Evolutionary conservation across 2,888 invertebrate genomes (phyloP).

Genomic region (Baronia brevicornis): DNA sequence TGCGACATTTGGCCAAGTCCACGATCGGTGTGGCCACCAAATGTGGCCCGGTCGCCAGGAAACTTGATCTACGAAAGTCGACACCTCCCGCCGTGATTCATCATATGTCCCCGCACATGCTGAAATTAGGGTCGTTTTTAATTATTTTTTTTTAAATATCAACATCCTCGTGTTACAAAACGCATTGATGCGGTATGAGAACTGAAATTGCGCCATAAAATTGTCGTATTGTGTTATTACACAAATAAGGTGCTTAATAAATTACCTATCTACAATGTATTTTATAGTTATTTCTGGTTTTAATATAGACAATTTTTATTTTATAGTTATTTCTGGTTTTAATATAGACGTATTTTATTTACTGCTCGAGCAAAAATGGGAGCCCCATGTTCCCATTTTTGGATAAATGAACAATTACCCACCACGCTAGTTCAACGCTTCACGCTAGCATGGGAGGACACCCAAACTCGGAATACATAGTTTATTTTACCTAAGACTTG

Average conservation of each 20-base stretch:
- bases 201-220: slow-evolving; percentile 17
- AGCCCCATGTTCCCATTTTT: too few species aligned
- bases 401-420: too few species aligned
- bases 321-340: slow-evolving; percentile 40
- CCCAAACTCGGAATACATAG: too few species aligned
- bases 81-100: slow-evolving; percentile 52
- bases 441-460: too few species aligned
- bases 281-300: slow-evolving; percentile 41
- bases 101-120: slow-evolving; percentile 56
- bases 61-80: slow-evolving; percentile 48
- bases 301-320: slow-evolving; percentile 37
- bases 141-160: slow-evolving; percentile 66
- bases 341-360: slow-evolving; percentile 38
- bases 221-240: slow-evolving; percentile 13
- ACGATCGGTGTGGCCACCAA: slow-evolving; percentile 55
- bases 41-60: slow-evolving; percentile 51
- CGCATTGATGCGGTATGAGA: too few species aligned
- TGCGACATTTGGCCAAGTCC: slow-evolving; percentile 48
- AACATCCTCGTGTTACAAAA: too few species aligned
- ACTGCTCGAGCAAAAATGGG: too few species aligned
- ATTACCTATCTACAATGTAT: slow-evolving; percentile 44
- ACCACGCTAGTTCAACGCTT: too few species aligned
- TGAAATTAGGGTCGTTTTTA: slow-evolving; percentile 58
- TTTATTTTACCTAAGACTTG: too few species aligned
- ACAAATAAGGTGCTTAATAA: too few species aligned